A percentile compares a stretch with the other conserved stretches of the same genome.
Evolutionary conservation across 1,140 invertebrate genomes (phyloP).

Genomic region (Melitaea cinxia): DNA sequence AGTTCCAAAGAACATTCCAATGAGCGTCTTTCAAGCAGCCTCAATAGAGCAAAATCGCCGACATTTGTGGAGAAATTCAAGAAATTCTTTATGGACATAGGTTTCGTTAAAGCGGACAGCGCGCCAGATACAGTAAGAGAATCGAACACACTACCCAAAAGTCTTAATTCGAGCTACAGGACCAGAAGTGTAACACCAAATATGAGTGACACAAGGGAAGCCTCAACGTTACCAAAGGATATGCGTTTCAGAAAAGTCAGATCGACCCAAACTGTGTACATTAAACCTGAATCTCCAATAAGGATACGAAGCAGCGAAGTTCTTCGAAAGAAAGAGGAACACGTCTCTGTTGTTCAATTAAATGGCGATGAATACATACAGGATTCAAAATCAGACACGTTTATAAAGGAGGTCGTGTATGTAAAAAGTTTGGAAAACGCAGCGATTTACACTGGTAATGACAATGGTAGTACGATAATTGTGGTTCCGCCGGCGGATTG

Average conservation of each 20-base stretch:
- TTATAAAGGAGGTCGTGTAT: conserved; percentile 64
- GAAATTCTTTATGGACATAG: conserved; percentile 73
- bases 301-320: conserved; percentile 36
- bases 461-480: conserved; percentile 75
- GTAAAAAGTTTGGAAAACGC: conserved; percentile 64
- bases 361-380: conserved; percentile 69
- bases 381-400: conserved; percentile 51
- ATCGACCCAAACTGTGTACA: conserved; percentile 72
- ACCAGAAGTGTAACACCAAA: conserved; percentile 58
- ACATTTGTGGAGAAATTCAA: conserved; percentile 77
- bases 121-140: conserved; percentile 25
- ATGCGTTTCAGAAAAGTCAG: conserved; percentile 73
- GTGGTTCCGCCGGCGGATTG: conserved; percentile 73
- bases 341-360: conserved; percentile 68
- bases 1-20: conserved; percentile 59
- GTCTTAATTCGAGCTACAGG: conserved; percentile 61
- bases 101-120: conserved; percentile 61
- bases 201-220: conserved; percentile 50
- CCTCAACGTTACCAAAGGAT: conserved; percentile 72
- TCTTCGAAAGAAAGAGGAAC: conserved; percentile 46
- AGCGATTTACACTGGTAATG: conserved; percentile 59
- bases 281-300: conserved; percentile 65
- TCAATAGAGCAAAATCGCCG: conserved; percentile 71
- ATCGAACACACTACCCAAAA: conserved; percentile 65
- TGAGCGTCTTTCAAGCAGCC: conserved; percentile 63